These are phyloP conservation scores for Gorsachius goisagi DNA, from an alignment of 2,113 vertebrate species.

Conservation along the genomic window DNA sequence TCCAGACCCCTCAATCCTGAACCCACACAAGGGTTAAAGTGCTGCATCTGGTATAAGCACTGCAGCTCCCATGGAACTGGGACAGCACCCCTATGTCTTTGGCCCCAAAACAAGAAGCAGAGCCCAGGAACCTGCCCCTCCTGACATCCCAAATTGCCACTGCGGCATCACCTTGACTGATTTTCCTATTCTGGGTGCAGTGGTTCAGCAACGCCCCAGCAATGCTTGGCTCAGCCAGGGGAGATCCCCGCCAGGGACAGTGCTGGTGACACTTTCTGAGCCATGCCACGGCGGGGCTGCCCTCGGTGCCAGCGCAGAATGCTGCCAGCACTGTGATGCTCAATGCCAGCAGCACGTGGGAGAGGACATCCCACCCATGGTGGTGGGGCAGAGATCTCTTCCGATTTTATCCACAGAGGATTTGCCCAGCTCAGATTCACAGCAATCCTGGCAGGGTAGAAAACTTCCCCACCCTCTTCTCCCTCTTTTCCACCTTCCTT, in stretches of 20 bases:
- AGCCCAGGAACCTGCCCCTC: background rate
- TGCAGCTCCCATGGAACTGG: background rate
- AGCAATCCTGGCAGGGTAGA: background rate
- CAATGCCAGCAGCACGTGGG: background rate
- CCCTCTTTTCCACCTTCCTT: background rate
- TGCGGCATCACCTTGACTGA: background rate
- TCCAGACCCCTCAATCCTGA: background rate
- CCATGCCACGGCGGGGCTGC: fast-evolving
- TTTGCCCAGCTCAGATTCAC: background rate
- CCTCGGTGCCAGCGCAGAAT: background rate
- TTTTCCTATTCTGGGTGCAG: background rate
- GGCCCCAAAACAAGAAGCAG: background rate
- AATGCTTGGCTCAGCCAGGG: background rate
- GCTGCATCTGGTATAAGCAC: background rate
- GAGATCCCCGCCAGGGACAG: fast-evolving
- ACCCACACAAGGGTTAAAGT: background rate
- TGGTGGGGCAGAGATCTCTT: background rate
- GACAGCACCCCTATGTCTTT: background rate
- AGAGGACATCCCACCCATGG: background rate
- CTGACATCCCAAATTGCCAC: fast-evolving
- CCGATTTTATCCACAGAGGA: background rate
- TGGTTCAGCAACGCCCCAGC: background rate
- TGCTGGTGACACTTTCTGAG: fast-evolving
- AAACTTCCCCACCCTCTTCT: background rate
- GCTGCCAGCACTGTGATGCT: background rate